Conservation (phyloP, 2,797 vertebrate genomes). For the Morelia viridis region DNA sequence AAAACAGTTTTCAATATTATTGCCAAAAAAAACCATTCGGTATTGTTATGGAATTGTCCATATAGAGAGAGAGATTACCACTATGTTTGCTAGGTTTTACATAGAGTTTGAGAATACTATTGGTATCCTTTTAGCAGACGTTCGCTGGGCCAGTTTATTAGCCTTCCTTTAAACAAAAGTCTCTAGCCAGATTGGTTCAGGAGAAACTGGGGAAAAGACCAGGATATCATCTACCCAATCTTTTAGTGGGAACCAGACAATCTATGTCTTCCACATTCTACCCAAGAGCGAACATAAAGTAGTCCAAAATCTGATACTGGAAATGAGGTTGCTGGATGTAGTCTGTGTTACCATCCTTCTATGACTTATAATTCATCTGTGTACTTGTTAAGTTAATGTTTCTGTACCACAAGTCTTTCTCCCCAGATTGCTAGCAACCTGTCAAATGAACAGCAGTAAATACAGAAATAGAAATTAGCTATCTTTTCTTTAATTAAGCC, state of each 20-base stretch:
- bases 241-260: not conserved
- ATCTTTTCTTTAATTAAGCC: not conserved
- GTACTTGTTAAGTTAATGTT: not conserved
- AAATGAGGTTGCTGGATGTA: not conserved
- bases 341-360: not conserved
- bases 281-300: not conserved
- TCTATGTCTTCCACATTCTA: not conserved
- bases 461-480: not conserved
- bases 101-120: not conserved
- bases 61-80: not conserved
- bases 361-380: not conserved
- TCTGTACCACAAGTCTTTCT: not conserved
- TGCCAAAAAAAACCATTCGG: constrained; percentile 19
- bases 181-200: not conserved
- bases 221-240: not conserved
- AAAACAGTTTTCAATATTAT: constrained; percentile 36
- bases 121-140: not conserved
- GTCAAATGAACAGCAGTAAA: not conserved
- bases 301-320: not conserved
- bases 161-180: not conserved
- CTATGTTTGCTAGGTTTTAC: not conserved
- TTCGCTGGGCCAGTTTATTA: not conserved
- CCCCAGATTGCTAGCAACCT: not conserved
- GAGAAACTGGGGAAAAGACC: not conserved
- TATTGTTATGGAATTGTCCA: constrained; percentile 46